A percentile compares a stretch with the other conserved stretches of the same genome.
Conservation (phyloP, 35 echinoderm and acorn worm species). For the Lytechinus variegatus region DNA sequence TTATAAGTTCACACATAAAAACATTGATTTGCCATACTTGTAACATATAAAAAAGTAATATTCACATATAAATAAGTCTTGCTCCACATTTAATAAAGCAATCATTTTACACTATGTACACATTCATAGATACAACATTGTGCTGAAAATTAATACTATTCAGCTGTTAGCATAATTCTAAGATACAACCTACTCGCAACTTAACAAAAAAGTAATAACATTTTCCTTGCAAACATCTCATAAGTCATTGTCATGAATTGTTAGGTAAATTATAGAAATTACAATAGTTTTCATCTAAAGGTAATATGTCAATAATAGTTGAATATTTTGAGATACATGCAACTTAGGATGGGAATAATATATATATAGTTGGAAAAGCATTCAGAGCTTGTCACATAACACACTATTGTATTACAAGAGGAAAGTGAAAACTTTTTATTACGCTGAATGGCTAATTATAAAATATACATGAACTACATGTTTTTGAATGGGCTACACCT, state of each 20-base stretch:
- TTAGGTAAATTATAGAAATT: too few species aligned
- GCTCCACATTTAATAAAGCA: conserved; percentile 13
- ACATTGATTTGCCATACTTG: neutral
- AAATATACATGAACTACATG: too few species aligned
- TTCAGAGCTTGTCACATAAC: too few species aligned
- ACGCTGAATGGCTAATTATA: too few species aligned
- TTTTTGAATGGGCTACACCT: too few species aligned
- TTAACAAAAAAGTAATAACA: too few species aligned
- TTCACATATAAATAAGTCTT: conserved; percentile 48
- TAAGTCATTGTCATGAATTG: too few species aligned
- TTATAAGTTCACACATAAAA: neutral
- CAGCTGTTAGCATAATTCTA: neutral
- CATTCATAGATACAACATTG: conserved; percentile 13
- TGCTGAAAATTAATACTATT: neutral
- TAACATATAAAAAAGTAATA: conserved; percentile 42
- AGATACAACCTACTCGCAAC: neutral
- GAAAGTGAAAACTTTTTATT: too few species aligned
- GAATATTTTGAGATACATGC: neutral
- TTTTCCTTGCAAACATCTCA: neutral
- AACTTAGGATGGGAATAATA: neutral
- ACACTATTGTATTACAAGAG: too few species aligned
- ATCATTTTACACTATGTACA: conserved; percentile 39
- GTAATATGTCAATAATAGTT: neutral
- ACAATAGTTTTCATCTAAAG: too few species aligned
- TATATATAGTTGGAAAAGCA: too few species aligned